phyloP scores from a whole-genome alignment of 2,113 vertebrate genomes.

The Melanerpes aurifrons region DNA sequence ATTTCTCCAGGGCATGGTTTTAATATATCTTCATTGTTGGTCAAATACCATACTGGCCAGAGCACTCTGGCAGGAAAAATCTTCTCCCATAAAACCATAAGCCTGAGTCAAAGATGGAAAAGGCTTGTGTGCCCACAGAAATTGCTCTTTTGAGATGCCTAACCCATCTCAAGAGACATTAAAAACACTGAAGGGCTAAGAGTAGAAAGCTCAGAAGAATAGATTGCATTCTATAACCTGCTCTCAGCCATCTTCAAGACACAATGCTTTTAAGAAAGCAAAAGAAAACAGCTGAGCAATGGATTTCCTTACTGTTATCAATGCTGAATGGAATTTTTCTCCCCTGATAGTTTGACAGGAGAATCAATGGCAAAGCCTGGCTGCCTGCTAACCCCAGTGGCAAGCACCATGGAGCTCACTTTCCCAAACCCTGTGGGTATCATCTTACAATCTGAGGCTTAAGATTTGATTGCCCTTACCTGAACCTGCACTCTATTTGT shows the following conservation, averaged over 20 bases:
- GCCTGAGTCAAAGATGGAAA: not conserved
- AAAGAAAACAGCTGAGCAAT: not conserved
- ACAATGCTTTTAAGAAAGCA: not conserved
- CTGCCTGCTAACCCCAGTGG: not conserved
- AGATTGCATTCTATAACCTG: not conserved
- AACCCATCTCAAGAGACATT: not conserved
- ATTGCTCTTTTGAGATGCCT: not conserved
- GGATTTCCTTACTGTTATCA: not conserved
- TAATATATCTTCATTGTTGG: slow-evolving; percentile 13
- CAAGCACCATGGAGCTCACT: not conserved
- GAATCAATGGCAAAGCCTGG: not conserved
- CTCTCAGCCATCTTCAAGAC: not conserved
- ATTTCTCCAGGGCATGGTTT: slow-evolving; percentile 14
- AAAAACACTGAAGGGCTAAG: not conserved
- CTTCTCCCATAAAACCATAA: not conserved
- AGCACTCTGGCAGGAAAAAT: not conserved
- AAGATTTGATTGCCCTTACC: not conserved
- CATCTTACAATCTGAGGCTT: not conserved
- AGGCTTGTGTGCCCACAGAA: not conserved
- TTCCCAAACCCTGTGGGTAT: not conserved
- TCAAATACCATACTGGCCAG: not conserved
- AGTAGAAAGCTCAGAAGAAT: not conserved
- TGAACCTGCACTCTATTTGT: not conserved
- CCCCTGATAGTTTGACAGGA: not conserved
- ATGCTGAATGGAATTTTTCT: not conserved